Percentiles rank a stretch among this genome's conserved stretches.
Conservation (phyloP, 2,888 invertebrate species). For the Brachyptera putata region DNA sequence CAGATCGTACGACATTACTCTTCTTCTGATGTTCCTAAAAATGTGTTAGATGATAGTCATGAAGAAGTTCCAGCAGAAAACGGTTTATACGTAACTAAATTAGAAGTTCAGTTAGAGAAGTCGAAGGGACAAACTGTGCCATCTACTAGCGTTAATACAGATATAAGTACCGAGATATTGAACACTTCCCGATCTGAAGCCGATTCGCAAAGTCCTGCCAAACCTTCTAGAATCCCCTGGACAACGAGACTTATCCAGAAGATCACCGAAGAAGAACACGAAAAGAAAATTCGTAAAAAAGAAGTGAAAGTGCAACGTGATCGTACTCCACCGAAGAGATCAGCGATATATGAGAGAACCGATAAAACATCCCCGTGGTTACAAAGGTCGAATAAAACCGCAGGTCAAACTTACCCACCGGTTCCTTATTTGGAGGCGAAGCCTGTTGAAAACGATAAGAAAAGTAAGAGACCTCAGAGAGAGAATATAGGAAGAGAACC, state of each 20-base stretch:
- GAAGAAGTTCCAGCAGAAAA: no score
- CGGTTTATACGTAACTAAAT: no score
- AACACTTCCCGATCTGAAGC: no score
- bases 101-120: no score
- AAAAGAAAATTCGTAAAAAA: neutral
- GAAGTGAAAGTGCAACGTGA: neutral
- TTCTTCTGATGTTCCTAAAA: no score
- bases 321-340: constrained; percentile 23
- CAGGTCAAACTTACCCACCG: neutral
- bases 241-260: constrained; percentile 31
- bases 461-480: neutral
- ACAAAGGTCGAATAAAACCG: neutral
- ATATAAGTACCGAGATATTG: no score
- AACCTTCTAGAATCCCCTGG: constrained; percentile 28
- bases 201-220: no score
- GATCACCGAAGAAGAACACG: constrained; percentile 26
- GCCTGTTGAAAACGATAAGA: neutral
- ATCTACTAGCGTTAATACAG: no score
- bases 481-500: neutral
- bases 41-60: no score
- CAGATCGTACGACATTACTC: no score
- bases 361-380: constrained; percentile 17
- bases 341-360: constrained; percentile 10
- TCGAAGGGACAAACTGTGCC: no score
- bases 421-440: neutral